Base-by-base conservation (phyloP, 2,888 invertebrate species). In the Heteropelma amictum region DNA sequence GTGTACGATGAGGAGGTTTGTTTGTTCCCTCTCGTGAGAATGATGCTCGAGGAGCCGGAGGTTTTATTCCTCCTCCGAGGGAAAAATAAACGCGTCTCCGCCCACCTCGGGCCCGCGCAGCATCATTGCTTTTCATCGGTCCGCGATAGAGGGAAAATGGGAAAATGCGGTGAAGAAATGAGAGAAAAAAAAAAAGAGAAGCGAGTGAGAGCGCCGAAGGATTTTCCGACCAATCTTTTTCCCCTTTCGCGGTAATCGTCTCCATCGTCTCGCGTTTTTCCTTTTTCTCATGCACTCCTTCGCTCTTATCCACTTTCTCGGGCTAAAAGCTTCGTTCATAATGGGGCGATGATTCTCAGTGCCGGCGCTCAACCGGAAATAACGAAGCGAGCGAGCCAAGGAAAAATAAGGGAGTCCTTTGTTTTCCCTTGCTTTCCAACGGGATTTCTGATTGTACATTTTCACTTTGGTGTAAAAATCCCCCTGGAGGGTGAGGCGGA, bases 301-400 rank as follows among this genome's bases (percentile, higher is more conserved):
- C n/a, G n/a, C n/a, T n/a, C n/a, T n/a, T n/a, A n/a, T n/a, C n/a
- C 51, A 23, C n/a, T 33, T 33, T 51, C 47, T 49, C 49, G n/a
- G 30, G 51, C 63, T 64, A 51, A 64, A 64, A 64, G 63, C 63
- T 51, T 51, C 26, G 30, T 51, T 67, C 19, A 42, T 77, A 74
- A 71, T 74, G n/a, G 61, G 70, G 51, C 61, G 74, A 77, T 77
- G 58, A 77, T 77, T 74, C 63, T 68, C 67, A 40, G 54, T 33
- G 64, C 60, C 75, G 75, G 51, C 68, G 54, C 71, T 75, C 68
- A 69, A 75, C 64, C 49, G 72, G 54, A 64, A 72, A 61, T 67
- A 49, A 40, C 61, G 33, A 54, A 51, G 21, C 45, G 30, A 26
- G n/a, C n/a, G 21, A 35, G 30, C 8, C n/a, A 23, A 30, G 21